These are phyloP conservation scores for Cotesia glomerata DNA, from an alignment of 1,140 invertebrate species.

Conservation along the genomic window DNA sequence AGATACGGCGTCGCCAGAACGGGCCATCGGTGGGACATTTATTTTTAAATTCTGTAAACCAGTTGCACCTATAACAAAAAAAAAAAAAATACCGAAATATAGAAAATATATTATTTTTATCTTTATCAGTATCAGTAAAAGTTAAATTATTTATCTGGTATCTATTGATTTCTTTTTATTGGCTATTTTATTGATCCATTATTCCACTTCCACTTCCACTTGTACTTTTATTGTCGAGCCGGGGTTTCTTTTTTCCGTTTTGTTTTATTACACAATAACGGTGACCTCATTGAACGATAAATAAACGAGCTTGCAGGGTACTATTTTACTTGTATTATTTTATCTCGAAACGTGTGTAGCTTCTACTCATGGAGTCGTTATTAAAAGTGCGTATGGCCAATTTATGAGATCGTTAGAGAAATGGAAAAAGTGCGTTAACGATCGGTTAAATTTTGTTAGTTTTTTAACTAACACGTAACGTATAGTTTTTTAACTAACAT, in stretches of 20 bases:
- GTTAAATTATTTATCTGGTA: neutral
- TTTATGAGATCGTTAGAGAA: constrained; percentile 7
- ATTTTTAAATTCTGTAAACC: constrained; percentile 76
- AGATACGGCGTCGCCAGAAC: constrained; percentile 73
- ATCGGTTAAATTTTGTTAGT: no score
- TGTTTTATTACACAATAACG: constrained; percentile 1
- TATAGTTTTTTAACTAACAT: no score
- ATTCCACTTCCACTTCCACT: neutral
- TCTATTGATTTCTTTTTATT: neutral
- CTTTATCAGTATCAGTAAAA: no score
- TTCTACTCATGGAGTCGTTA: constrained; percentile 6
- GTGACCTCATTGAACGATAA: constrained; percentile 10
- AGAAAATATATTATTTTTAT: no score
- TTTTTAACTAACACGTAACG: no score
- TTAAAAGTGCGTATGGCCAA: constrained; percentile 1
- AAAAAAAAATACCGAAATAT: neutral
- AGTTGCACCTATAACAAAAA: constrained; percentile 64
- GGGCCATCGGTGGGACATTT: constrained; percentile 75
- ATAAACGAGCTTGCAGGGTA: neutral
- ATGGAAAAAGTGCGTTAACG: no score
- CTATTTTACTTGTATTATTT: neutral
- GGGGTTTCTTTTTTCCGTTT: neutral
- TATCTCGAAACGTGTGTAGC: neutral
- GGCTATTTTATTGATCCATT: neutral
- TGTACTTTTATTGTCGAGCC: no score